These are phyloP conservation scores for Sparidentex hasta DNA, from an alignment of 2,797 vertebrate species.

Conservation along the genomic window DNA sequence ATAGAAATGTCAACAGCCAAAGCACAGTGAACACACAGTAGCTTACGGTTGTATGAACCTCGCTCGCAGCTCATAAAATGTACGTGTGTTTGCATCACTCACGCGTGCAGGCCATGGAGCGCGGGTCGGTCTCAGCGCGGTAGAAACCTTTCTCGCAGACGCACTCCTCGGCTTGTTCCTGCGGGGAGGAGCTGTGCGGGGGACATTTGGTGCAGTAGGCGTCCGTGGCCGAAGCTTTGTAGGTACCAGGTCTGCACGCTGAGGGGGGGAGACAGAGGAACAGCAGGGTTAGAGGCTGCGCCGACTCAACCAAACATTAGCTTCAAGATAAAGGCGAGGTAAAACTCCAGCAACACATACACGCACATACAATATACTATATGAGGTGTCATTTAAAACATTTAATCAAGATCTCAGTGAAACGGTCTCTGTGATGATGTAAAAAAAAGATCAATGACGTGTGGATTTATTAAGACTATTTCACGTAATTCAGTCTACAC, in stretches of 20 bases:
- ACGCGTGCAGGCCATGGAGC: constrained; percentile 89
- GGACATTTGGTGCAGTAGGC: constrained; percentile 89
- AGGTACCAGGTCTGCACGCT: constrained; percentile 88
- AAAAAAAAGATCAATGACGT: background rate
- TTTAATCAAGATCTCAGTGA: background rate
- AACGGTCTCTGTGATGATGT: background rate
- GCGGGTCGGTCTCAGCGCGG: constrained; percentile 85
- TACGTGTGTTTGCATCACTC: constrained; percentile 66
- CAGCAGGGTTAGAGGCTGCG: background rate
- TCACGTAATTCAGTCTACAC: background rate
- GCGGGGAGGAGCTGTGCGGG: constrained; percentile 87
- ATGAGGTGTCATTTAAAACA: background rate
- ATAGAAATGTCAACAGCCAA: constrained; percentile 1
- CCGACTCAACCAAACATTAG: background rate
- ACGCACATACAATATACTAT: too few relatives aligned
- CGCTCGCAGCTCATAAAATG: background rate
- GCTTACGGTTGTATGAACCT: background rate
- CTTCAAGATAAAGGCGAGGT: background rate
- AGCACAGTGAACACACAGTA: background rate
- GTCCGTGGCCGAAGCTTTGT: constrained; percentile 88
- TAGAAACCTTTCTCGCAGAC: constrained; percentile 87
- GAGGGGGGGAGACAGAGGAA: constrained; percentile 28
- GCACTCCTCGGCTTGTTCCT: constrained; percentile 85
- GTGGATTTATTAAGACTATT: background rate
- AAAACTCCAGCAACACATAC: background rate